These are phyloP conservation scores for Callipepla californica DNA, from an alignment of 2,113 vertebrate species.

Conservation along the genomic window DNA sequence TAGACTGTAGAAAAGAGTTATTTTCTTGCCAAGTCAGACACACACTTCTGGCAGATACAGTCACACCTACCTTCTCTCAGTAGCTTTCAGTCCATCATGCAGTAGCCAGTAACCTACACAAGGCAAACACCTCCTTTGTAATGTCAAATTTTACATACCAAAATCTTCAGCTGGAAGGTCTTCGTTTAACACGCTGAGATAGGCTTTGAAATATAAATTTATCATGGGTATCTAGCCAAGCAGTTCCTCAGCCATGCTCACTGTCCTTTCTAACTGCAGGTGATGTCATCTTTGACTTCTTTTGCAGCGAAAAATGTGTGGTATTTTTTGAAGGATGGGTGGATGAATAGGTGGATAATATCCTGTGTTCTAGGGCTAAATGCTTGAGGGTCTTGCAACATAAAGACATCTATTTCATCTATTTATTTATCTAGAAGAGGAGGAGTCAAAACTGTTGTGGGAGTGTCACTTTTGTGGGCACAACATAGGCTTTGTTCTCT, in stretches of 20 bases:
- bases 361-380: not conserved
- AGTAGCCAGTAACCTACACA: slow-evolving; percentile 42
- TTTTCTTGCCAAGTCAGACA: slow-evolving; percentile 56
- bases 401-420: not conserved
- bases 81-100: slow-evolving; percentile 26
- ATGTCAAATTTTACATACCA: slow-evolving; percentile 22
- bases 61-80: slow-evolving; percentile 52
- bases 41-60: slow-evolving; percentile 45
- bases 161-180: slow-evolving; percentile 15
- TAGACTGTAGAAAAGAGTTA: slow-evolving; percentile 13
- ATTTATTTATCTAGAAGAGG: not conserved
- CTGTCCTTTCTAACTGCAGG: not conserved
- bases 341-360: not conserved
- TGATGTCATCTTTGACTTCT: not conserved
- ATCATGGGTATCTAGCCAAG: not conserved
- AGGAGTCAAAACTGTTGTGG: not conserved
- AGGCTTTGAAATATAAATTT: not conserved
- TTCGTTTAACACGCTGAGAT: slow-evolving; percentile 8
- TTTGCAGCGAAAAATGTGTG: not conserved
- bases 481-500: not conserved
- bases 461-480: not conserved
- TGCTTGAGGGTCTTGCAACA: not conserved
- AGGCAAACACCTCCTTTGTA: slow-evolving; percentile 56
- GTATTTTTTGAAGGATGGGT: not conserved
- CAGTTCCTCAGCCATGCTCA: not conserved